These are phyloP conservation scores for Saccostrea glomerata DNA, from an alignment of 1,140 invertebrate genomes.

Conservation along the genomic window DNA sequence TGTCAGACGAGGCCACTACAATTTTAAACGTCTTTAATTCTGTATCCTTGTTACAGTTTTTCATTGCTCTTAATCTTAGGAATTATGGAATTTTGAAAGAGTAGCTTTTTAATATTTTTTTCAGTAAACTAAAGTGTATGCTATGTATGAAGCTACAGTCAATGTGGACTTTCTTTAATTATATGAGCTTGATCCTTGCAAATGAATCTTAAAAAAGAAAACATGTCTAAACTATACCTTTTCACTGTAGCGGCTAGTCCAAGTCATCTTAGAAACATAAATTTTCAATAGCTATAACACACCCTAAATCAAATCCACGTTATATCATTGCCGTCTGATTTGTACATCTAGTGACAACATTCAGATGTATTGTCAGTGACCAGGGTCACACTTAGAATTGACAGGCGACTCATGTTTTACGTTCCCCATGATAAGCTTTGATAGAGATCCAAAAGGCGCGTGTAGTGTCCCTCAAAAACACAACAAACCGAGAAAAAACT, in stretches of 20 bases:
- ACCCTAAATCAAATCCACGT: background rate
- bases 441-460: background rate
- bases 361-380: background rate
- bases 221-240: background rate
- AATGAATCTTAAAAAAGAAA: too few species aligned
- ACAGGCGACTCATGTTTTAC: constrained; percentile 16
- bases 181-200: too few species aligned
- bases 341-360: background rate
- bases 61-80: too few species aligned
- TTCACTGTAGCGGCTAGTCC: constrained; percentile 36
- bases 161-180: too few species aligned
- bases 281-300: background rate
- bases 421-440: background rate
- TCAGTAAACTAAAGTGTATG: background rate
- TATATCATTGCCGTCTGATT: background rate
- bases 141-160: too few species aligned
- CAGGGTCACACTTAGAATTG: constrained; percentile 27
- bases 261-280: constrained; percentile 3
- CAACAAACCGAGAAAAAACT: too few species aligned
- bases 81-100: too few species aligned
- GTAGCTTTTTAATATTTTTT: too few species aligned
- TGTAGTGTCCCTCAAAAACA: background rate
- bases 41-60: too few species aligned
- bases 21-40: background rate
- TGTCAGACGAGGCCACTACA: constrained; percentile 29